Conservation (phyloP, 2,888 invertebrate species). For the Lasioglossum figueresi region DNA sequence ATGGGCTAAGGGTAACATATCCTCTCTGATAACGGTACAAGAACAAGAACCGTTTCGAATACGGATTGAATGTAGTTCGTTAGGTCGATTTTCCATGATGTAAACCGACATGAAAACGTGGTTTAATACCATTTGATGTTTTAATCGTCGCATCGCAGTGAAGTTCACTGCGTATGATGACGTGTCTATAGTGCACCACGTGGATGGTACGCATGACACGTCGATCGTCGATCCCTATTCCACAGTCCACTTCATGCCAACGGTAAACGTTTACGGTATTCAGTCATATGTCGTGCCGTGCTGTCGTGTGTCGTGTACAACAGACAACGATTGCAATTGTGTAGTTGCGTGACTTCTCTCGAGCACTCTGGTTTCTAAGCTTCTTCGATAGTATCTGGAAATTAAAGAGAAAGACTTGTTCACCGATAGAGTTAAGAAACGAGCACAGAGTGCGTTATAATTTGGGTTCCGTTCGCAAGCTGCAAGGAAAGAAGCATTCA, state of each 20-base stretch:
- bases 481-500: neutral
- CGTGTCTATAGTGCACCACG: slow-evolving; percentile 76
- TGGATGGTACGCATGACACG: slow-evolving; percentile 75
- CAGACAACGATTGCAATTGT: neutral
- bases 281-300: neutral
- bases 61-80: no score
- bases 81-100: no score
- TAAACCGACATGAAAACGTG: neutral
- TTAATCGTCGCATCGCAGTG: neutral
- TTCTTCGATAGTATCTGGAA: neutral
- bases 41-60: no score
- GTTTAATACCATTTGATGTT: neutral
- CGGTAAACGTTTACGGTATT: slow-evolving; percentile 40
- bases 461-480: neutral
- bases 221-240: slow-evolving; percentile 71
- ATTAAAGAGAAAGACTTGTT: neutral
- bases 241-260: slow-evolving; percentile 35
- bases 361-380: slow-evolving; percentile 10
- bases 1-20: no score
- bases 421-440: neutral
- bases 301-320: neutral
- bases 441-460: neutral
- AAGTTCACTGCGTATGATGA: slow-evolving; percentile 64
- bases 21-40: no score
- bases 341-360: neutral